These are phyloP conservation scores for Alligator mississippiensis DNA, from an alignment of 2,113 vertebrate species.

Conservation along the genomic window DNA sequence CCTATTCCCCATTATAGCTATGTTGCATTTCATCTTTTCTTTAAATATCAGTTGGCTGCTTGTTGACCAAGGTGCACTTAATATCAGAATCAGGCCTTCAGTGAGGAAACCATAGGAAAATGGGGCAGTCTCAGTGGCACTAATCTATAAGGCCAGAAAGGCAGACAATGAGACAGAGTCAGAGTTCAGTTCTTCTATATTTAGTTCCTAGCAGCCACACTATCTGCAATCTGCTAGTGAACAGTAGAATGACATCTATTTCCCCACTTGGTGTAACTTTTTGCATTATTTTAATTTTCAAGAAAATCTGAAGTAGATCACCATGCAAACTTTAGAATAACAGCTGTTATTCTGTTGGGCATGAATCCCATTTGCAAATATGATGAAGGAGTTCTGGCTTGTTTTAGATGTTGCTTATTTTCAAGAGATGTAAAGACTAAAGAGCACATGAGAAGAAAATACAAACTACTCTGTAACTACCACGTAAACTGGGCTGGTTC, in stretches of 20 bases:
- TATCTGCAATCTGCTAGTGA: background rate
- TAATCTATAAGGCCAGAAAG: constrained; percentile 6
- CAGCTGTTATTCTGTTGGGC: rapidly evolving
- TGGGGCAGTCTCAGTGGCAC: background rate
- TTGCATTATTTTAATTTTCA: rapidly evolving
- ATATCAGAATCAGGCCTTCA: background rate
- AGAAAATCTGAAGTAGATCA: background rate
- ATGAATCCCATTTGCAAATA: background rate
- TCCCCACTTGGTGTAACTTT: background rate
- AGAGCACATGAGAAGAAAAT: rapidly evolving
- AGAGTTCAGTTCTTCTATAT: constrained; percentile 52
- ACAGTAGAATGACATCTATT: background rate
- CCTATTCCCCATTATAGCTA: background rate
- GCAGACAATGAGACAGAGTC: constrained; percentile 42
- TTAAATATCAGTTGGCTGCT: background rate
- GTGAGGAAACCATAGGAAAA: background rate
- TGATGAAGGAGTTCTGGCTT: background rate
- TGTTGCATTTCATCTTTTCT: background rate
- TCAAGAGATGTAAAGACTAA: background rate
- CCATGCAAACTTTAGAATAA: background rate
- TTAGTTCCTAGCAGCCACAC: constrained; percentile 40
- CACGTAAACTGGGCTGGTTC: background rate
- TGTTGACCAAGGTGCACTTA: background rate
- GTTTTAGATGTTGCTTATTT: background rate
- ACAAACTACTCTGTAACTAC: rapidly evolving